A percentile compares a stretch with the other conserved stretches of the same genome.
Evolutionary conservation across 2,888 invertebrate genomes (phyloP).

Genomic region (Drosophila hamatofila): DNA sequence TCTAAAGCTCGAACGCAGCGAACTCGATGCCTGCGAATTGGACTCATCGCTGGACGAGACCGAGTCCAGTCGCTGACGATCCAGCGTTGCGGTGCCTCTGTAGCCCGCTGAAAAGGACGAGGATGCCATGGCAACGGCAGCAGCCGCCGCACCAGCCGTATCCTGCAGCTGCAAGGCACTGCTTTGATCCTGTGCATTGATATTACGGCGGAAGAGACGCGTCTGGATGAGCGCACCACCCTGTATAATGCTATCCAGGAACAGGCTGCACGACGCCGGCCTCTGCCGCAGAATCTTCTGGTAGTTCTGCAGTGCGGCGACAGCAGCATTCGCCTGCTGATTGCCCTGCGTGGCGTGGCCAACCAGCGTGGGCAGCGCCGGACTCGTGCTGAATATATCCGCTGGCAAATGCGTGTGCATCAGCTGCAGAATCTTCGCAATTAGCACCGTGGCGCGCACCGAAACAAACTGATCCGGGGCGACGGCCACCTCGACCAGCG

Average conservation of each 20-base stretch:
- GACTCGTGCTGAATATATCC: slow-evolving; percentile 93
- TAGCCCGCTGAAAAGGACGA: slow-evolving; percentile 15
- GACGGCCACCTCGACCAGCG: slow-evolving; percentile 95
- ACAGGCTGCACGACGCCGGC: slow-evolving; percentile 92
- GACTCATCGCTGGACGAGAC: slow-evolving; percentile 86
- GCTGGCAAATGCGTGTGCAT: slow-evolving; percentile 94
- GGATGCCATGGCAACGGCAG: slow-evolving; percentile 14
- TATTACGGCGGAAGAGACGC: slow-evolving; percentile 84
- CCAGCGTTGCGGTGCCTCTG: slow-evolving; percentile 64
- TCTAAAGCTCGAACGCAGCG: slow-evolving; percentile 83
- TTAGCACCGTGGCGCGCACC: slow-evolving; percentile 94
- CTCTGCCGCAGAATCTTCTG: slow-evolving; percentile 92
- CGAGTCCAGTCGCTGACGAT: slow-evolving; percentile 85
- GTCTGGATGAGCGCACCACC: slow-evolving; percentile 85
- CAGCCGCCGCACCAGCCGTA: slow-evolving; percentile 44
- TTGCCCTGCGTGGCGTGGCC: slow-evolving; percentile 92
- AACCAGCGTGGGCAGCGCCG: slow-evolving; percentile 93
- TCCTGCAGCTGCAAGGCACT: slow-evolving; percentile 56
- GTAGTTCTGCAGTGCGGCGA: slow-evolving; percentile 91
- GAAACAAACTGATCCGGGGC: slow-evolving; percentile 95
- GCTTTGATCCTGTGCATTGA: slow-evolving; percentile 80
- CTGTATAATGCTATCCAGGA: slow-evolving; percentile 92
- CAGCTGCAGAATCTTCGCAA: slow-evolving; percentile 95
- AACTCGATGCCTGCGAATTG: slow-evolving; percentile 78
- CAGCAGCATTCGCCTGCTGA: slow-evolving; percentile 93